Conservation (phyloP, 2,797 vertebrate species). For the Morus bassanus region DNA sequence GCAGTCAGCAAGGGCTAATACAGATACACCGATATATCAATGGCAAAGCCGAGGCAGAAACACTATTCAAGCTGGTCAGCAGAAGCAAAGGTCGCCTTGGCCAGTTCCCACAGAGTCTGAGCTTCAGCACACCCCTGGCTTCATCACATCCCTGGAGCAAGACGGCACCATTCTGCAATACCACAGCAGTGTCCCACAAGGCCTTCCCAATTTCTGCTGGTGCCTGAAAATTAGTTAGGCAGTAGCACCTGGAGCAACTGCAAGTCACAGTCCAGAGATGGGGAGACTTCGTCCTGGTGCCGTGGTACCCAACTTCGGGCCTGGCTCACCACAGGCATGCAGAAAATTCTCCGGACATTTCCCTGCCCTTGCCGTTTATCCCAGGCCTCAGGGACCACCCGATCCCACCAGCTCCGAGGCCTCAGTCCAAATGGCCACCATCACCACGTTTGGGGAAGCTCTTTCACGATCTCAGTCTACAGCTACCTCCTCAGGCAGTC, state of each 20-base stretch:
- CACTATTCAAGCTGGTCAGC: not conserved
- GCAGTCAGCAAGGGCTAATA: not conserved
- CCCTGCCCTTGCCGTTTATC: not conserved
- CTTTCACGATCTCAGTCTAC: not conserved
- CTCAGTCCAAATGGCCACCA: rapidly evolving
- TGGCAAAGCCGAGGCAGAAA: not conserved
- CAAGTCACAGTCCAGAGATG: not conserved
- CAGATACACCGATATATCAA: not conserved
- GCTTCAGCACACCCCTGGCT: not conserved
- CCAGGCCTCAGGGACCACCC: not conserved
- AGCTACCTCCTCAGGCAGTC: not conserved
- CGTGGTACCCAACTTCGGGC: rapidly evolving
- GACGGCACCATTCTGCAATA: rapidly evolving
- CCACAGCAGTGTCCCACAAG: not conserved
- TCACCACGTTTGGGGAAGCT: not conserved
- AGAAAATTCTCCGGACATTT: not conserved
- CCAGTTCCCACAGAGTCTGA: not conserved
- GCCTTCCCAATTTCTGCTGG: not conserved
- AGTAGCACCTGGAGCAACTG: not conserved
- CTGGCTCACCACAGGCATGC: rapidly evolving
- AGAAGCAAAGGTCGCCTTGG: not conserved
- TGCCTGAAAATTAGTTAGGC: not conserved
- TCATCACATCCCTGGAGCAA: not conserved
- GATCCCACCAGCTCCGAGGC: not conserved
- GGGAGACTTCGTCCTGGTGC: not conserved